Base-by-base conservation (phyloP, 2,113 vertebrate species). In the Nannospalax galili region DNA sequence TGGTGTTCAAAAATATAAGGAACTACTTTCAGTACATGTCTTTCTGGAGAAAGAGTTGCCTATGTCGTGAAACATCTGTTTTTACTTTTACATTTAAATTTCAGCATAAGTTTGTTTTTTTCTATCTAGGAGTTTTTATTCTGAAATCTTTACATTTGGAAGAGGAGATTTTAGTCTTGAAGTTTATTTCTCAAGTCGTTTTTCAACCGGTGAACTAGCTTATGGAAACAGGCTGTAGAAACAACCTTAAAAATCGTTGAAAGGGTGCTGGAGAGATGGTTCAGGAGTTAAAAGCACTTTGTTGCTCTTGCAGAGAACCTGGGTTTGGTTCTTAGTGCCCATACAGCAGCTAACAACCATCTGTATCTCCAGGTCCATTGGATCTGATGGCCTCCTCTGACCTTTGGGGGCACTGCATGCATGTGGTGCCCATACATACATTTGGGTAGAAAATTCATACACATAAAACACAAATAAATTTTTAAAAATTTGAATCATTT, bases 161-260 rank as follows among this genome's bases (percentile, higher is more conserved):
- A 95, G 73, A 96, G 81, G 67, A 78, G 87, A 87, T 89, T 88
- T 95, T 91, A 92, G 84, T 72, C 93, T 97, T 95, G 94, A 97
- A 95, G 40, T 90, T 62, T 67, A 16, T 35, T 48, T 91, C 35
- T 94, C 87, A 93, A 96, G 80, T 78, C 73, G 89, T 78, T 89
- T 97, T 96, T 92, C 91, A 95, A 95, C 84, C 35, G 90, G 37
- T 94, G 12, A 79, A 60, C 42, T 95, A 95, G 24, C n/a, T 81
- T 84, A n/a, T 86, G 58, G 24, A 77, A 81, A 88, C 84, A 95
- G 67, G 81, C 82, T 80, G 22, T 86, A 67, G 20, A 84, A 89
- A 84, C 79, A 95, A 40, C 90, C 45, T 79, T 93, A 74, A 52
- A 52, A 93, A 35, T 93, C 48, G 82, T 2, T 92, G 84, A 95